These are phyloP conservation scores for Physeter macrocephalus DNA, from an alignment of 2,113 vertebrate species.

Conservation along the genomic window DNA sequence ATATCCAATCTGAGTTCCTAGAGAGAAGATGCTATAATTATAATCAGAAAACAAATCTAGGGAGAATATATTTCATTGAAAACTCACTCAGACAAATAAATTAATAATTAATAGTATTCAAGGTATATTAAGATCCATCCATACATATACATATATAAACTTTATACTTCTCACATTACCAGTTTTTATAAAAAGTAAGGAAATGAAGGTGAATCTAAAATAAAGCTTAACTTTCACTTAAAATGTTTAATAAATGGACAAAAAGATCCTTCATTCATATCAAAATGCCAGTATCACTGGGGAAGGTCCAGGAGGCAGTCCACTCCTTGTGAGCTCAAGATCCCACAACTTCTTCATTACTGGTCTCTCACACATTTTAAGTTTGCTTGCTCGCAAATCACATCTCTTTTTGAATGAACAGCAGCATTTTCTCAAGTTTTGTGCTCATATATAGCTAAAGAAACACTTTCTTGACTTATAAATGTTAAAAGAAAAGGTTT, in stretches of 20 bases:
- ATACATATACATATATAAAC: not conserved
- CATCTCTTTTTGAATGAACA: not conserved
- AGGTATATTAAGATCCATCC: not conserved
- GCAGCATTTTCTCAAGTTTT: not conserved
- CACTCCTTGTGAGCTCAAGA: not conserved
- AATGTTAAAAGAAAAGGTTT: not conserved
- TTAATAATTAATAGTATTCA: not conserved
- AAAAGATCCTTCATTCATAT: not conserved
- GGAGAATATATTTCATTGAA: not conserved
- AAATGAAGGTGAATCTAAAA: not conserved
- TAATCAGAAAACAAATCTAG: not conserved
- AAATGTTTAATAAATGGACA: not conserved
- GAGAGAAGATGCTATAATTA: not conserved
- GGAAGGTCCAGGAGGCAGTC: not conserved
- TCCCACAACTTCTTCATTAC: not conserved
- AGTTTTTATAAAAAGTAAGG: not conserved
- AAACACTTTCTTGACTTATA: not conserved
- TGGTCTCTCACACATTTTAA: not conserved
- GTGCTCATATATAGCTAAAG: not conserved
- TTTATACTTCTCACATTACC: not conserved
- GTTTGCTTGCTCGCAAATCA: not conserved
- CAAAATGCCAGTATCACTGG: rapidly evolving
- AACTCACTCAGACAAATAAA: not conserved
- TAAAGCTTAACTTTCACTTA: not conserved
- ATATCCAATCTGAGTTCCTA: not conserved